Evolutionary conservation across 1,140 invertebrate genomes (phyloP), one percentile per base, ranked within the genome.

Genomic region (Cheumatopsyche charites): DNA sequence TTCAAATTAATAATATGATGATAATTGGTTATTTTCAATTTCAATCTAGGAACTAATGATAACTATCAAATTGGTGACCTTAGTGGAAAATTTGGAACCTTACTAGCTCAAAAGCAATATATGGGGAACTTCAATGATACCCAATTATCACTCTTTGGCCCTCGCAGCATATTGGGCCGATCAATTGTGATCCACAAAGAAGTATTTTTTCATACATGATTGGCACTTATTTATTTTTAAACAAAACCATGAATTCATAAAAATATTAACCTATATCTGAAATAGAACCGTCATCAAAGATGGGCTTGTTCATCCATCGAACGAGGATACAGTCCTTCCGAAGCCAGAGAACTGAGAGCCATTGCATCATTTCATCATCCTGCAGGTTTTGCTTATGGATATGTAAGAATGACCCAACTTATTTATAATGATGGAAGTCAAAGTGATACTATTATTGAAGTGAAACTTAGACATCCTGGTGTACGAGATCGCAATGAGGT

Each of bases 291-390:
- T 45, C 83, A 85, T 77, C 82, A 81, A 1, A 89, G 93, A 73
- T 95, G 92, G 92, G 90, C 91, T 0, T 97, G 95, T 79, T 90
- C 92, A 0, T 91, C 90, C 0, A 87, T 97, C 29, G 92, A 94
- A 80, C 86, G 94, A 76, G 94, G 94, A 5, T 96, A 95, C 79
- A 90, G 91, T 70, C 91, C 93, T 0, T 89, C 90, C 2, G 94
- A 95, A 80, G 94, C 93, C 1, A 81, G 90, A 70, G 93, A 97
- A 84, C 85, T 96, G 36, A 85, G 92, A 62, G 94, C 89, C 5
- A 94, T 97, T 74, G 95, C 94, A 3, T 96, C 94, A 0, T 97
- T 97, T 81, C 94, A 97, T 84, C 92, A 96, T 86, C 93, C 94
- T 0, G 84, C 88, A 9, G 94, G 94, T 0, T 94, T 90, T 82